Conservation (phyloP, 2,797 vertebrate species). For the Ptychobarbus kaznakovi region DNA sequence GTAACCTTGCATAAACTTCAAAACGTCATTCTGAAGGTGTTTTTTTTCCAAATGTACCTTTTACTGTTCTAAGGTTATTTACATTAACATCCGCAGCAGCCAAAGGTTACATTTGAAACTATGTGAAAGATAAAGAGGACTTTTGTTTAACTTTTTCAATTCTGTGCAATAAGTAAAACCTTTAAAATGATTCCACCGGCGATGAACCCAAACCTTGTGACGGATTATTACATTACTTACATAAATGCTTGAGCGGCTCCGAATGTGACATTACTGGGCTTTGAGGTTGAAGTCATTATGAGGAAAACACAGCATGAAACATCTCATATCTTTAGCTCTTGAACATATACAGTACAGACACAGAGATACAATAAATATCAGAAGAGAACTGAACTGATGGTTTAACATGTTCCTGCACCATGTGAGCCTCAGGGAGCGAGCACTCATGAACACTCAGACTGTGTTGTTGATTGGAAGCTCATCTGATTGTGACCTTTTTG, state of each 20-base stretch:
- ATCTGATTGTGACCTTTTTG: constrained; percentile 37
- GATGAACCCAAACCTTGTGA: not conserved
- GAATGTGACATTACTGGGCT: not conserved
- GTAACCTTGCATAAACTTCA: constrained; percentile 32
- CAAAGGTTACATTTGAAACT: constrained; percentile 13
- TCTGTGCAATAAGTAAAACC: not conserved
- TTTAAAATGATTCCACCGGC: not conserved
- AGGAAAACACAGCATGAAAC: not conserved
- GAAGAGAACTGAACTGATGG: not conserved
- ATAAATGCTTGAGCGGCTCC: not conserved
- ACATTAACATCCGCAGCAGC: not conserved
- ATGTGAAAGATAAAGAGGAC: not conserved
- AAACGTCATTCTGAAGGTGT: not conserved
- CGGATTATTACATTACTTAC: not conserved
- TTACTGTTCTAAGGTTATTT: constrained; percentile 4
- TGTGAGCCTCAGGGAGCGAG: not conserved
- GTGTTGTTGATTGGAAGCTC: constrained; percentile 26
- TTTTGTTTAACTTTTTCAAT: not conserved
- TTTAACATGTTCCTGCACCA: not conserved
- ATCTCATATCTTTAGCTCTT: not conserved
- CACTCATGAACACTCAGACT: not conserved
- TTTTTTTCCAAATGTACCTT: not conserved
- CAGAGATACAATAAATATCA: not conserved
- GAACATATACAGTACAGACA: not conserved
- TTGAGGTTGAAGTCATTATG: not conserved